Evolutionary conservation across 2,113 vertebrate species (phyloP), one percentile per base, ranked within the genome.

Genomic region (Hippocampus zosterae): DNA sequence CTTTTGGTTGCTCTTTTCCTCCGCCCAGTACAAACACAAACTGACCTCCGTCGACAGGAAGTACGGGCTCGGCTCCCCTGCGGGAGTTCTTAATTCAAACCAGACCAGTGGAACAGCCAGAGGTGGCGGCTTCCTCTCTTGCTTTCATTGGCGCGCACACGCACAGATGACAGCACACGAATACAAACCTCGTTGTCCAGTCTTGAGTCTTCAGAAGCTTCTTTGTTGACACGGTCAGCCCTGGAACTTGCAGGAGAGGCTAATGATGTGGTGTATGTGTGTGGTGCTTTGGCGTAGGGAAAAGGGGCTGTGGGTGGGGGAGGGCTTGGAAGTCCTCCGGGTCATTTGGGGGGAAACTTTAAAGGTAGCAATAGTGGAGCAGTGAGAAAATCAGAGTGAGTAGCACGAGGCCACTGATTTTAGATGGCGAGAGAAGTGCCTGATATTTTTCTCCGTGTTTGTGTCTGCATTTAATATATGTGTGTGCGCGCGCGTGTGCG

Each of bases 61-160:
- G 90, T 89, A 83, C 89, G 91, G 85, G 81, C 90, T 90, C 91
- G 87, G 88, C 87, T 92, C 88, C 33, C 89, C 88, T 85, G 88
- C 83, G 88, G 92, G 91, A 88, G 90, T 88, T 88, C 87, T 82
- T 93, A 94, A 94, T 93, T 92, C 90, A 91, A 92, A 93, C 88
- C 92, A 93, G 92, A 88, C 82, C 84, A 83, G 86, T 89, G 84
- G 85, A 92, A 90, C 81, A 89, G 90, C 88, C 88, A 89, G 85
- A 83, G 87, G 89, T 89, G 85, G 88, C 84, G 71, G 70, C 75
- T 87, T 76, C 67, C 80, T 65, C 79, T 27, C 72, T 76, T 46
- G 23, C 29, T 66, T 59, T 75, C 60, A 40, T 56, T 68, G 13
- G 42, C 9, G 71, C 65, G 56, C 37, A 74, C 83, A 67, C 71